Evolutionary conservation across 2,113 vertebrate genomes (phyloP).

Genomic region (Glaucomys volans): DNA sequence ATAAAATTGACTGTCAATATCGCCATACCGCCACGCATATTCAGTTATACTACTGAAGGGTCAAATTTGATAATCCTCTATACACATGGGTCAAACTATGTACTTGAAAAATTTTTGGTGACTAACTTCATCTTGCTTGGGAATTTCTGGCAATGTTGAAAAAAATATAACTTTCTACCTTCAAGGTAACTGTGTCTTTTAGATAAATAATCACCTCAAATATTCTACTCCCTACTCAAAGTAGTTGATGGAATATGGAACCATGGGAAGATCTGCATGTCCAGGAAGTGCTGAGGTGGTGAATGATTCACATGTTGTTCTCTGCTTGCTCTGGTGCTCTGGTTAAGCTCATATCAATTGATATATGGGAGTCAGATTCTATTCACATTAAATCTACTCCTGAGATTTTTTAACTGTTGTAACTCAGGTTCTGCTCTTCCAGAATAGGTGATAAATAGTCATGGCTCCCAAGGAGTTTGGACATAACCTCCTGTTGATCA

Average conservation of each 20-base stretch:
- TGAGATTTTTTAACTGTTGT: background rate
- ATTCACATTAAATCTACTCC: background rate
- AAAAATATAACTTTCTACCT: background rate
- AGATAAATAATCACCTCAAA: background rate
- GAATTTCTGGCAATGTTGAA: conserved; percentile 27
- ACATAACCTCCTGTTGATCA: background rate
- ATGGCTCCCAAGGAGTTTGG: background rate
- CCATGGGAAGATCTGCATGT: background rate
- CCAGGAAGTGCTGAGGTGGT: background rate
- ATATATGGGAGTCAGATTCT: background rate
- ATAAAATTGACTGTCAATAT: background rate
- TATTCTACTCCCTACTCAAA: background rate
- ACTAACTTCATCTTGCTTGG: conserved; percentile 14
- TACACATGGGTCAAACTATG: background rate
- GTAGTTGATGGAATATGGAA: background rate
- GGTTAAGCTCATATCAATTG: background rate
- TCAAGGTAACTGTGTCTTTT: background rate
- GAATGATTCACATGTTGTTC: background rate
- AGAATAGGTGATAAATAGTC: background rate
- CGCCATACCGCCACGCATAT: background rate
- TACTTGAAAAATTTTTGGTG: background rate
- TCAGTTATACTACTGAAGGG: background rate
- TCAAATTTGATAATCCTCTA: background rate
- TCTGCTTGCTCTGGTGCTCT: background rate
- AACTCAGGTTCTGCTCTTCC: background rate